Evolutionary conservation across 2,888 invertebrate genomes (phyloP).

Genomic region (Andricus quercusramuli): DNA sequence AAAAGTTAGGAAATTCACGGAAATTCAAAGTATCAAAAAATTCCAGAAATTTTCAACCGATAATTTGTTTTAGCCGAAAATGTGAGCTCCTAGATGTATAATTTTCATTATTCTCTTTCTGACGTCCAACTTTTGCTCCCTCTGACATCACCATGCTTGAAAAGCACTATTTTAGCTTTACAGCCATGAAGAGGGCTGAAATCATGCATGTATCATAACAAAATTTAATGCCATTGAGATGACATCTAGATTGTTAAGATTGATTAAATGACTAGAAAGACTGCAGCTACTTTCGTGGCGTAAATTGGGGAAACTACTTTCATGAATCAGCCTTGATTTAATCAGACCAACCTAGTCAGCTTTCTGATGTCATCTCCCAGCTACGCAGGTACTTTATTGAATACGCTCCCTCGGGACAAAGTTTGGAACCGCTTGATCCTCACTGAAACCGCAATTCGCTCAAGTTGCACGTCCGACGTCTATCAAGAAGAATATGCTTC

Average conservation of each 20-base stretch:
- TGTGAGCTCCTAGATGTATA: no score
- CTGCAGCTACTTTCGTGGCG: neutral
- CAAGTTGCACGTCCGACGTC: constrained; percentile 24
- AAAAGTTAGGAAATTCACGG: no score
- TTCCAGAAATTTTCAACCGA: no score
- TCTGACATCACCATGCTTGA: no score
- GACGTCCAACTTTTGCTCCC: no score
- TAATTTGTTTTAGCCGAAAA: no score
- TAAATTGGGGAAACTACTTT: neutral
- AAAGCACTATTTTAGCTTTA: no score
- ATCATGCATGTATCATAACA: no score
- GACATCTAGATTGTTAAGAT: neutral
- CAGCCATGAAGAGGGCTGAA: no score
- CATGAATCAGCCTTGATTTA: neutral
- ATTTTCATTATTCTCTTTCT: no score
- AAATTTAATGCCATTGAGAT: neutral
- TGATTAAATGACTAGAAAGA: neutral
- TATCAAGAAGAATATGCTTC: constrained; percentile 31
- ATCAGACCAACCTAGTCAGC: constrained; percentile 19
- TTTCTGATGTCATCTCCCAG: constrained; percentile 20
- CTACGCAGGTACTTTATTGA: constrained; percentile 34
- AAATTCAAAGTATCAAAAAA: no score
- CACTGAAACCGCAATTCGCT: constrained; percentile 35
- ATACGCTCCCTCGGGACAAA: constrained; percentile 32
- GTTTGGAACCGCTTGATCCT: constrained; percentile 28